Conservation (phyloP, 2,888 invertebrate species). For the Watsonalla binaria region DNA sequence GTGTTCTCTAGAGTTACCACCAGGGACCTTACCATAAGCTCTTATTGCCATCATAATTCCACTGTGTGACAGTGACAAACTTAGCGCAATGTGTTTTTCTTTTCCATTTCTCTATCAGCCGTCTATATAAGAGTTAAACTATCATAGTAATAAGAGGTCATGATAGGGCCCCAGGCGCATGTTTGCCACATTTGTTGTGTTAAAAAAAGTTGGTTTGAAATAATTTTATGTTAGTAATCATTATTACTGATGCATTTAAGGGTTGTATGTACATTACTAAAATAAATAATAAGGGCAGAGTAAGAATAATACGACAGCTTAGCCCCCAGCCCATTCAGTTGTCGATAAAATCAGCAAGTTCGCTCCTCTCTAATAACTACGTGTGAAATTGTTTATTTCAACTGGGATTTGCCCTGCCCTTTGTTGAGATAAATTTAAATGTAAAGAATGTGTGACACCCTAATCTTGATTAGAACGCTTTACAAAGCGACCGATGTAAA, state of each 20-base stretch:
- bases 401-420: slow-evolving; percentile 51
- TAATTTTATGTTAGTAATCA: no score
- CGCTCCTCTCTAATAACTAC: slow-evolving; percentile 41
- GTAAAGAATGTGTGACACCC: slow-evolving; percentile 69
- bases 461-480: slow-evolving; percentile 70
- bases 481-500: slow-evolving; percentile 58
- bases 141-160: no score
- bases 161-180: no score
- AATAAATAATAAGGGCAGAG: neutral
- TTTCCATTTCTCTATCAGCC: no score
- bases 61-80: no score
- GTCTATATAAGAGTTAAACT: no score
- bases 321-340: slow-evolving; percentile 24
- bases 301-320: slow-evolving; percentile 24
- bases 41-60: no score
- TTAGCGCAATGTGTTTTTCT: no score
- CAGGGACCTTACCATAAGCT: no score
- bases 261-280: neutral
- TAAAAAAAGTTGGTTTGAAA: no score
- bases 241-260: neutral
- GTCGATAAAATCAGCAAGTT: slow-evolving; percentile 51
- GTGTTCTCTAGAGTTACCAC: no score
- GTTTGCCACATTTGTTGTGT: no score
- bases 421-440: slow-evolving; percentile 62
- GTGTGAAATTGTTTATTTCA: slow-evolving; percentile 65